Conservation (phyloP, 2,888 invertebrate species). For the Ectemnius lituratus region DNA sequence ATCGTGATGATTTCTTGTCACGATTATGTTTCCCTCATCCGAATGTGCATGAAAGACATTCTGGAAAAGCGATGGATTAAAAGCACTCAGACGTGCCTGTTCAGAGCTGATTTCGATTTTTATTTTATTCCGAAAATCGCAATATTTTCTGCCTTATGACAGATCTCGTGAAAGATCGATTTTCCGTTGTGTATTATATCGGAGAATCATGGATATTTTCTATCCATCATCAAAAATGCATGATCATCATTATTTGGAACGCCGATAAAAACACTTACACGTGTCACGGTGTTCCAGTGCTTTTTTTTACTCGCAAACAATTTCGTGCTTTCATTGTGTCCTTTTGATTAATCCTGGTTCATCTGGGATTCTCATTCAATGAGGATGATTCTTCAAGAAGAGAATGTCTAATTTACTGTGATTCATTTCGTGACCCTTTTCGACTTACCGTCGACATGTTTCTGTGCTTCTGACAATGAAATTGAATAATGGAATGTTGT, state of each 20-base stretch:
- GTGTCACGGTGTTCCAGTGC: conserved; percentile 17
- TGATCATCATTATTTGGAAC: conserved; percentile 10
- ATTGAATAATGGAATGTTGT: conserved; percentile 1
- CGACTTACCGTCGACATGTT: background rate
- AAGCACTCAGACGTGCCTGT: conserved; percentile 44
- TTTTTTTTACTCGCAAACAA: background rate
- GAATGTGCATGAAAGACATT: background rate
- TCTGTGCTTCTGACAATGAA: background rate
- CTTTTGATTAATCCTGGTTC: background rate
- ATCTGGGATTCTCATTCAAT: background rate
- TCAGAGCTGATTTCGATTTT: background rate
- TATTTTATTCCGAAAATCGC: background rate
- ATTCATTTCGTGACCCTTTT: background rate
- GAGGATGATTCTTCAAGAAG: too few species aligned
- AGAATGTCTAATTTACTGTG: background rate
- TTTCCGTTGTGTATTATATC: background rate
- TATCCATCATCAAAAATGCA: conserved; percentile 15
- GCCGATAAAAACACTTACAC: conserved; percentile 27
- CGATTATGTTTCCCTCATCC: background rate
- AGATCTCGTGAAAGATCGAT: background rate
- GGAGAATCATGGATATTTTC: too few species aligned
- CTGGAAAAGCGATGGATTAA: conserved; percentile 23
- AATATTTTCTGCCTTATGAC: too few species aligned
- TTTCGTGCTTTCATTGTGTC: too few species aligned
- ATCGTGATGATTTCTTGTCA: too few species aligned